Conservation (phyloP, 2,797 vertebrate genomes). For the Sus cebifrons region DNA sequence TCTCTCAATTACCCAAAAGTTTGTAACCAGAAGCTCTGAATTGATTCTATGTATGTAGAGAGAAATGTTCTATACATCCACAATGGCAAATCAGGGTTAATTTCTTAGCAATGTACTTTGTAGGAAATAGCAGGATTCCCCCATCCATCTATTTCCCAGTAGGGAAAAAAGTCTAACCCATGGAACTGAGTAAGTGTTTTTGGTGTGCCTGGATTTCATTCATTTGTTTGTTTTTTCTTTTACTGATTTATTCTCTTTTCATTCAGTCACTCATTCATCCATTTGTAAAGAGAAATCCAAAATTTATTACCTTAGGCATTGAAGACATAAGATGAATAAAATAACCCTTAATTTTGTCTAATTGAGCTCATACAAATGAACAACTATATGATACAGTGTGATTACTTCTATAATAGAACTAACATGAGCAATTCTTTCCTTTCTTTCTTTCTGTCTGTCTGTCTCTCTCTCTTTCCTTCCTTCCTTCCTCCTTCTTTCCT, state of each 20-base stretch:
- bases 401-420: conserved; percentile 24
- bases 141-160: background rate
- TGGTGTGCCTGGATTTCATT: background rate
- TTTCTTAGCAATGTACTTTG: background rate
- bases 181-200: background rate
- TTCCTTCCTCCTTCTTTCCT: too few species aligned
- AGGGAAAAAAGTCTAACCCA: background rate
- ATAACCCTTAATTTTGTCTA: background rate
- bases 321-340: background rate
- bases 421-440: background rate
- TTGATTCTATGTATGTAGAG: background rate
- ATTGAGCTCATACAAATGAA: background rate
- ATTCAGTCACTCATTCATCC: background rate
- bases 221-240: background rate
- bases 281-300: background rate
- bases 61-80: background rate
- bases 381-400: background rate
- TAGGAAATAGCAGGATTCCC: background rate
- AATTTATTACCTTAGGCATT: conserved; percentile 6
- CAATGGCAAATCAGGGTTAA: background rate
- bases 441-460: too few species aligned
- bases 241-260: conserved; percentile 3
- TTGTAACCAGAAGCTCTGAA: conserved; percentile 9
- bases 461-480: too few species aligned
- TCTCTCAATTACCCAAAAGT: background rate